Evolutionary conservation across 2,797 vertebrate species (phyloP), one percentile per base, ranked within the genome.

Genomic region (Erpetoichthys calabaricus): DNA sequence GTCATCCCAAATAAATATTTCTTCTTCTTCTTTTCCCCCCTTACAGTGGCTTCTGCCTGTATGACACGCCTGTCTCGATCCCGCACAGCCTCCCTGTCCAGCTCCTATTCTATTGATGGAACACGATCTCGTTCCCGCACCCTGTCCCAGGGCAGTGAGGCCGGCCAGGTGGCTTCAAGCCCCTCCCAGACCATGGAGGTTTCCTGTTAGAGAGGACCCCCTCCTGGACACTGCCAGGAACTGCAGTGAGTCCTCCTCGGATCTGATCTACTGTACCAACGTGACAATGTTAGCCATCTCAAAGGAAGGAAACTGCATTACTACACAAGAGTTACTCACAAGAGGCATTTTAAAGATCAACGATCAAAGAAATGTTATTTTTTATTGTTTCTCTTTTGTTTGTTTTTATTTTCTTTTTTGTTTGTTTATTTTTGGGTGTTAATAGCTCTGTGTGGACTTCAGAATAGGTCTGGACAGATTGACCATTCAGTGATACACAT

Each of bases 41-140:
- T 60, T 61, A 53, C 82, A 94, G 92, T 95, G 91, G 89, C 92
- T 0, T 94, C 91, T 0, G 91, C 90, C 55, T 91, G 89, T 73
- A 93, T 95, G 91, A 95, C 92, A 41, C 90, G 92, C 47, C 85
- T 95, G 58, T 92, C 91, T 5, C 88, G 91, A 63, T 94, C 91
- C 0, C 91, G 91, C 70, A 94, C 91, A 68, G 84, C 92, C 71
- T 95, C 91, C 50, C 88, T 93, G 49, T 90, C 92, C 67, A 91
- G 91, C 64, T 87, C 87, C 25, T 82, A 86, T 63, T 92, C 91
- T 68, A 83, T 89, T 63, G 91, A 94, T 25, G 90, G 88, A 50
- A 87, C 77, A 3, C 89, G 89, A 57, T 91, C 89, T 43, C 89
- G 90, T 56, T 89, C 91, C 2, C 91, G 91, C 67, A 94, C 91